Conservation (phyloP, 2,888 invertebrate species). For the Caenorhabditis sp. region DNA sequence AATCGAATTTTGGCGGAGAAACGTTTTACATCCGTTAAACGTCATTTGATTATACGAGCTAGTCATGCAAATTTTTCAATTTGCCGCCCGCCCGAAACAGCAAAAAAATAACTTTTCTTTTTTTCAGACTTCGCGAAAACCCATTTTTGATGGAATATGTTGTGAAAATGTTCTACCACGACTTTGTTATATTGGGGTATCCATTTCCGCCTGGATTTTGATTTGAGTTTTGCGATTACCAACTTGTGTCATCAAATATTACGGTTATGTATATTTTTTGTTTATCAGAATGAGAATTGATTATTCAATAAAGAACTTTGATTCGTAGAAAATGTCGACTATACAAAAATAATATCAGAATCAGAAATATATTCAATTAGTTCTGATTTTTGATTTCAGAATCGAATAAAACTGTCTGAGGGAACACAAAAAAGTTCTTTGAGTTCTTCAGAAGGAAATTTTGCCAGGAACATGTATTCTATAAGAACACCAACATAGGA, state of each 20-base stretch:
- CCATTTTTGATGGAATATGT: constrained; percentile 67
- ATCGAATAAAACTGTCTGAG: too few relatives aligned
- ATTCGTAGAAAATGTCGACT: background rate
- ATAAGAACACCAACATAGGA: too few relatives aligned
- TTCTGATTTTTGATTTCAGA: too few relatives aligned
- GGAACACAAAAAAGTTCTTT: too few relatives aligned
- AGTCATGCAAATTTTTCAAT: background rate
- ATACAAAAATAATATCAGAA: too few relatives aligned
- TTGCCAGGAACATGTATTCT: too few relatives aligned
- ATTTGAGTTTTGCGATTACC: background rate
- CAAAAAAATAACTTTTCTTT: background rate
- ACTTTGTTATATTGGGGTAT: constrained; percentile 57
- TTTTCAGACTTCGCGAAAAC: constrained; percentile 50
- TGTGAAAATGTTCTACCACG: constrained; percentile 64
- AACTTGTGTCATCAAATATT: background rate
- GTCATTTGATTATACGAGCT: background rate
- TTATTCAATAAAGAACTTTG: background rate
- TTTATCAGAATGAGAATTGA: background rate
- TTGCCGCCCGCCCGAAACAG: background rate
- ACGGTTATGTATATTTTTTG: background rate
- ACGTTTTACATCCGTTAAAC: background rate
- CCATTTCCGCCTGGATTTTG: constrained; percentile 51
- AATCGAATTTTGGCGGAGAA: background rate
- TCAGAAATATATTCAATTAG: too few relatives aligned
- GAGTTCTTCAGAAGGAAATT: too few relatives aligned